A percentile compares a stretch with the other conserved stretches of the same genome.
Evolutionary conservation across 2,888 invertebrate genomes (phyloP).

Genomic region (Ectemnius cavifrons): DNA sequence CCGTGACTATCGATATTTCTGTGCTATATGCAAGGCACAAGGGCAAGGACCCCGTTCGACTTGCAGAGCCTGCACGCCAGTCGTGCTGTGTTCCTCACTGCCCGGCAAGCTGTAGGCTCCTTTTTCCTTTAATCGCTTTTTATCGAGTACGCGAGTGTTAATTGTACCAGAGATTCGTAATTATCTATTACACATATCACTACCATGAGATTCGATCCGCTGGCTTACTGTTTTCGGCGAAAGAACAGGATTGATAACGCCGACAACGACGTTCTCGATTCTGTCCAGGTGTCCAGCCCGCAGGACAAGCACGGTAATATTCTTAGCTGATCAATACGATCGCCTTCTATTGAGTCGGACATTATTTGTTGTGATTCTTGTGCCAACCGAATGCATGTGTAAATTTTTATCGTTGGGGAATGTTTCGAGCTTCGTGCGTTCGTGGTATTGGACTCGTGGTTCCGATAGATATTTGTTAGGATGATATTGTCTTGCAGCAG

Average conservation of each 20-base stretch:
- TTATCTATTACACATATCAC: not conserved
- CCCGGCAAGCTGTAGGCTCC: not conserved
- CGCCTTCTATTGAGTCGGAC: not conserved
- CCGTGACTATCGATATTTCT: constrained; percentile 72
- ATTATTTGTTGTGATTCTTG: not conserved
- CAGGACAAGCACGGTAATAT: constrained; percentile 36
- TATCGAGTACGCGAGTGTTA: not conserved
- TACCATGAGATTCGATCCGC: constrained; percentile 70
- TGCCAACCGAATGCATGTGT: too few species aligned
- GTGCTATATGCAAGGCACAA: constrained; percentile 68
- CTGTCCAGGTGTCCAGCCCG: constrained; percentile 9
- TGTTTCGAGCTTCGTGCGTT: not conserved
- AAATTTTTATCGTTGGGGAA: not conserved
- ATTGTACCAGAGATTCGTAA: not conserved
- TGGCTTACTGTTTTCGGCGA: constrained; percentile 68
- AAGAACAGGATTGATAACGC: constrained; percentile 65
- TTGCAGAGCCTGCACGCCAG: constrained; percentile 57
- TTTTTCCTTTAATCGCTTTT: not conserved
- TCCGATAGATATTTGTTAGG: too few species aligned
- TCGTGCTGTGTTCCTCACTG: constrained; percentile 39
- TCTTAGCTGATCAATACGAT: not conserved
- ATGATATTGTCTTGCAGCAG: constrained; percentile 59
- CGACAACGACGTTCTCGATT: constrained; percentile 41
- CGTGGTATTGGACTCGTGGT: too few species aligned
- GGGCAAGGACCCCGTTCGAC: constrained; percentile 75